phyloP scores from a whole-genome alignment of 1,140 invertebrate genomes.

The Xylocopa sonorina region DNA sequence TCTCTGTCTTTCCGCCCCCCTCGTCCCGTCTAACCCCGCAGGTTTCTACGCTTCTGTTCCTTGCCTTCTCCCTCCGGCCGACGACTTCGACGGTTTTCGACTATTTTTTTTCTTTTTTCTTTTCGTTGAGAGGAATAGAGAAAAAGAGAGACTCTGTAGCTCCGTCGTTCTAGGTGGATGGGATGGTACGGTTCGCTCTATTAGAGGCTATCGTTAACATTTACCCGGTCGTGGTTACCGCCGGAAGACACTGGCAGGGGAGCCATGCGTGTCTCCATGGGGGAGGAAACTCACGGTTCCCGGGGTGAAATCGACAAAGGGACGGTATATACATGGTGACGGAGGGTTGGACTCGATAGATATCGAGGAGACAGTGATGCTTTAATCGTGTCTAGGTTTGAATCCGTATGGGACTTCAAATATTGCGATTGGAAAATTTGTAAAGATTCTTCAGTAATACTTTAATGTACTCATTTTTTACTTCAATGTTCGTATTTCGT shows the following conservation, averaged over 20 bases:
- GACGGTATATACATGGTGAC: not conserved
- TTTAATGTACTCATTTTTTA: no score
- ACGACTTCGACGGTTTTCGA: constrained; percentile 48
- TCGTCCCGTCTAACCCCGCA: constrained; percentile 5
- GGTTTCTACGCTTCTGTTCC: constrained; percentile 25
- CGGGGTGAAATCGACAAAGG: constrained; percentile 16
- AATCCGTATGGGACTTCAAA: not conserved
- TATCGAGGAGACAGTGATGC: not conserved
- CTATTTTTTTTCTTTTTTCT: constrained; percentile 42
- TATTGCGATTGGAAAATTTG: no score
- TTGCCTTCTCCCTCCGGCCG: constrained; percentile 30
- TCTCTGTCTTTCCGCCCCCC: constrained; percentile 52
- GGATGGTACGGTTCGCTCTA: constrained; percentile 63
- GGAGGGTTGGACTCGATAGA: not conserved
- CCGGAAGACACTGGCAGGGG: not conserved
- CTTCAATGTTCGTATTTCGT: no score
- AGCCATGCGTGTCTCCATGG: not conserved
- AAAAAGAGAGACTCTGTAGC: not conserved
- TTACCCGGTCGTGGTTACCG: constrained; percentile 13
- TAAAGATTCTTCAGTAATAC: no score
- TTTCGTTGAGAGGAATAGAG: not conserved
- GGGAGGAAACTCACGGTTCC: constrained; percentile 8
- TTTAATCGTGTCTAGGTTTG: constrained; percentile 9
- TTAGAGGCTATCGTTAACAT: constrained; percentile 68
- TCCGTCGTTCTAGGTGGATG: constrained; percentile 28